phyloP scores from a whole-genome alignment of 2,888 invertebrate species.

The Caenorhabditis imperialis region DNA sequence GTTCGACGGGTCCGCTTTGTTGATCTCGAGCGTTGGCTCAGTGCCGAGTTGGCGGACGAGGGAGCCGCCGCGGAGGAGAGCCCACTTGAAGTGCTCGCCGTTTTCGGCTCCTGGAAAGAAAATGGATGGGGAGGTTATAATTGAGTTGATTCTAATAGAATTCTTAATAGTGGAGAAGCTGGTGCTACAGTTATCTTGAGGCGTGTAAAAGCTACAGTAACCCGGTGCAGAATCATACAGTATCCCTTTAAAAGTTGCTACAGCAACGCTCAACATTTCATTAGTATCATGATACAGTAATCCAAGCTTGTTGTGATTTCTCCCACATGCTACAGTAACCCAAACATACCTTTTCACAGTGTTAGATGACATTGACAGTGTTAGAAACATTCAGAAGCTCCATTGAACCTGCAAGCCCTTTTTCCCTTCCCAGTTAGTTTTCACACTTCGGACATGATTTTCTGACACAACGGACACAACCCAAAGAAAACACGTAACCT shows the following conservation, averaged over 20 bases:
- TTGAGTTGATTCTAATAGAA: slow-evolving; percentile 22
- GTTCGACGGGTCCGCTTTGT: slow-evolving; percentile 73
- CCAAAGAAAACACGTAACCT: slow-evolving; percentile 52
- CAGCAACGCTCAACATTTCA: too few species aligned
- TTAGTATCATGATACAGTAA: too few species aligned
- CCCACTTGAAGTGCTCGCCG: slow-evolving; percentile 73
- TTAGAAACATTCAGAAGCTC: slow-evolving; percentile 4
- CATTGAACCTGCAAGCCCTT: background rate
- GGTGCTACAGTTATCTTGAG: too few species aligned
- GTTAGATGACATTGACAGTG: too few species aligned
- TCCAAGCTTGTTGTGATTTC: too few species aligned
- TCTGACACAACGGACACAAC: background rate
- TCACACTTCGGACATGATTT: slow-evolving; percentile 18
- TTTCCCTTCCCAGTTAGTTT: slow-evolving; percentile 21
- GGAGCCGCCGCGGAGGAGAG: slow-evolving; percentile 75
- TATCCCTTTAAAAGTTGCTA: too few species aligned
- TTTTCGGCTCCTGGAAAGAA: slow-evolving; percentile 60
- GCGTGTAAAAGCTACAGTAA: too few species aligned
- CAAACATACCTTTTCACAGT: too few species aligned
- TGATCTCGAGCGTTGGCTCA: slow-evolving; percentile 70
- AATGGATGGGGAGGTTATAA: slow-evolving; percentile 29
- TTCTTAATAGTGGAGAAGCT: too few species aligned
- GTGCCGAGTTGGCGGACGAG: slow-evolving; percentile 73
- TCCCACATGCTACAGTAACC: too few species aligned
- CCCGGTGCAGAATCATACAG: too few species aligned